Percentiles rank a stretch among this genome's conserved stretches.
phyloP scores from a whole-genome alignment of 2,797 vertebrate species.

The Carapus acus region DNA sequence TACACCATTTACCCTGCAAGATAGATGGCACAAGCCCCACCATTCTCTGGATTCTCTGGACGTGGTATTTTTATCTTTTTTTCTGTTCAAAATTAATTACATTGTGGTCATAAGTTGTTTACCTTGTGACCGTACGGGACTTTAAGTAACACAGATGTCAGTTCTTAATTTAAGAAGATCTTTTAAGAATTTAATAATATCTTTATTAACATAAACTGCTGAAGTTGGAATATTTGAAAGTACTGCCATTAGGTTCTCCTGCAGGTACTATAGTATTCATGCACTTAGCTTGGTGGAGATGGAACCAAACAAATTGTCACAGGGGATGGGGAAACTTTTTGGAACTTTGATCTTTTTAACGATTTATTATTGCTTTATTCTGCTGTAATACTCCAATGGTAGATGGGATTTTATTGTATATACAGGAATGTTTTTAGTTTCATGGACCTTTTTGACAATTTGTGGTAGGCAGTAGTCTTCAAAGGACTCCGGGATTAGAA shows the following conservation, averaged over 20 bases:
- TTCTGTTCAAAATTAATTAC: too few species aligned
- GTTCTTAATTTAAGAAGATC: too few species aligned
- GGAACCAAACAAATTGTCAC: constrained; percentile 24
- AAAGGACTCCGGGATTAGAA: constrained; percentile 62
- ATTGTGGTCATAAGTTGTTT: too few species aligned
- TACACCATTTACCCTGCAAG: too few species aligned
- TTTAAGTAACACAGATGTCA: too few species aligned
- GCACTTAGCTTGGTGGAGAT: constrained; percentile 11
- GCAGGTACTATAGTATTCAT: constrained; percentile 30
- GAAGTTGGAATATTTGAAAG: constrained; percentile 22
- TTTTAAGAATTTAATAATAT: too few species aligned
- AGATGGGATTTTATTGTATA: constrained; percentile 64
- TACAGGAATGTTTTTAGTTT: constrained; percentile 69
- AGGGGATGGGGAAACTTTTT: constrained; percentile 29
- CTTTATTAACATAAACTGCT: constrained; percentile 9
- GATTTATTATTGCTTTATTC: constrained; percentile 44
- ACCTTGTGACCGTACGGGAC: too few species aligned
- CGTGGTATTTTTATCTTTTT: too few species aligned
- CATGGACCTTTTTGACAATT: constrained; percentile 57
- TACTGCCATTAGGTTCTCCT: constrained; percentile 13
- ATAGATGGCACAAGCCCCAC: too few species aligned
- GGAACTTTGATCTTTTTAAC: constrained; percentile 43
- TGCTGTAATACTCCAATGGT: constrained; percentile 48
- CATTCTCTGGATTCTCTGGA: too few species aligned
- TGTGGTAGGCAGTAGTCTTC: constrained; percentile 51